A percentile compares a stretch with the other conserved stretches of the same genome.
Evolutionary conservation across 1,140 invertebrate genomes (phyloP).

Genomic region (Phthorimaea operculella): DNA sequence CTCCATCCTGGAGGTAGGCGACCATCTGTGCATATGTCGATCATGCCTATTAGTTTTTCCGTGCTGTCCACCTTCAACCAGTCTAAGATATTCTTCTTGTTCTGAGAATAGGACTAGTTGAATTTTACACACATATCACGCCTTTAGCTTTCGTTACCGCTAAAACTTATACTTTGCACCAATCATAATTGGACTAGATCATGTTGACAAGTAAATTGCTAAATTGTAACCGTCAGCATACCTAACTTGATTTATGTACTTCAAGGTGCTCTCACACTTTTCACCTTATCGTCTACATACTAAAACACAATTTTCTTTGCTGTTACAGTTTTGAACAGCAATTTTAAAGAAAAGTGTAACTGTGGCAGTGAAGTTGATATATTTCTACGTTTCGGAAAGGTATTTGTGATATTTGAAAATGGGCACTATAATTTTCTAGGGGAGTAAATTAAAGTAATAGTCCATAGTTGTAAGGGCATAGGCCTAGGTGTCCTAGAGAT

Average conservation of each 20-base stretch:
- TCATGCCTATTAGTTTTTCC: too few species aligned
- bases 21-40: too few species aligned
- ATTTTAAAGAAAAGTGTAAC: constrained; percentile 43
- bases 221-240: constrained; percentile 47
- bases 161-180: neutral
- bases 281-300: constrained; percentile 15
- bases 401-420: constrained; percentile 30
- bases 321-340: constrained; percentile 7
- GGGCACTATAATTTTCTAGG: constrained; percentile 20
- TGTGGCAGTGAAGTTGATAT: constrained; percentile 40
- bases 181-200: constrained; percentile 37
- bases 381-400: constrained; percentile 26
- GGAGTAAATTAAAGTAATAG: neutral
- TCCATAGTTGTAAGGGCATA: neutral
- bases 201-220: constrained; percentile 52
- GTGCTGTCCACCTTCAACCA: too few species aligned
- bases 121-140: too few species aligned
- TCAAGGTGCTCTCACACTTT: constrained; percentile 1
- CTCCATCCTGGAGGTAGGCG: too few species aligned
- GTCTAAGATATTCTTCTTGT: too few species aligned
- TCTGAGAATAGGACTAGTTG: too few species aligned
- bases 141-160: too few species aligned
- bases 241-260: constrained; percentile 40
- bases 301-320: constrained; percentile 17
- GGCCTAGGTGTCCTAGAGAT: too few species aligned